These are phyloP conservation scores for Harpagifer antarcticus DNA, from an alignment of 2,797 vertebrate species.

Conservation along the genomic window DNA sequence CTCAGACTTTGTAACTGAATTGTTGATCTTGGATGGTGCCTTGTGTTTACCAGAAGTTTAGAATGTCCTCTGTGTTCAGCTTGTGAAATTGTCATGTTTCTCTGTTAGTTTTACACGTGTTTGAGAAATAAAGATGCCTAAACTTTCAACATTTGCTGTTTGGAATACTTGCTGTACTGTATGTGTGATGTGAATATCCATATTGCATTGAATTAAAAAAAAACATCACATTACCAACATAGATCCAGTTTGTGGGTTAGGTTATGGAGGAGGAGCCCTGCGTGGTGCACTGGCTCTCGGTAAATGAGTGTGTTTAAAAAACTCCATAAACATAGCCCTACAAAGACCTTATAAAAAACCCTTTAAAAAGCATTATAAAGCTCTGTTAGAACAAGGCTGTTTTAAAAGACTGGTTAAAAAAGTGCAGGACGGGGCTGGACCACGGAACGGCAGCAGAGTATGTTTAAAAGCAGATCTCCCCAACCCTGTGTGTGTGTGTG, in stretches of 20 bases:
- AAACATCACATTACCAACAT: background rate
- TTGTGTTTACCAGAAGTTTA: slow-evolving; percentile 82
- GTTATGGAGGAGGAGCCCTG: no score
- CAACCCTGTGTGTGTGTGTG: no score
- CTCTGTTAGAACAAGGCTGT: no score
- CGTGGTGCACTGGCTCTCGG: no score
- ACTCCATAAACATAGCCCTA: no score
- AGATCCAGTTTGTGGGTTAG: background rate
- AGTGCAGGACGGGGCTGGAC: no score
- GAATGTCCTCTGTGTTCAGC: slow-evolving; percentile 75
- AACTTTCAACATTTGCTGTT: slow-evolving; percentile 40
- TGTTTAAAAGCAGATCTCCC: no score
- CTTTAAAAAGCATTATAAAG: no score
- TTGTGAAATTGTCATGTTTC: slow-evolving; percentile 71
- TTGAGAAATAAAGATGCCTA: slow-evolving; percentile 65
- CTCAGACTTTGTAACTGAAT: slow-evolving; percentile 73
- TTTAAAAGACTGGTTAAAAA: no score
- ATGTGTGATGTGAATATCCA: background rate
- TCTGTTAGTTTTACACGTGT: slow-evolving; percentile 75
- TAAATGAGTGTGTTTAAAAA: no score
- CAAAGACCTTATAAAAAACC: no score
- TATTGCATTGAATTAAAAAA: background rate
- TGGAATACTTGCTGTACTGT: slow-evolving; percentile 2
- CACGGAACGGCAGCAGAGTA: no score
- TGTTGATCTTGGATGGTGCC: slow-evolving; percentile 83